Evolutionary conservation across 1,140 invertebrate genomes (phyloP), one percentile per base, ranked within the genome.

Genomic region (Tribolium madens): DNA sequence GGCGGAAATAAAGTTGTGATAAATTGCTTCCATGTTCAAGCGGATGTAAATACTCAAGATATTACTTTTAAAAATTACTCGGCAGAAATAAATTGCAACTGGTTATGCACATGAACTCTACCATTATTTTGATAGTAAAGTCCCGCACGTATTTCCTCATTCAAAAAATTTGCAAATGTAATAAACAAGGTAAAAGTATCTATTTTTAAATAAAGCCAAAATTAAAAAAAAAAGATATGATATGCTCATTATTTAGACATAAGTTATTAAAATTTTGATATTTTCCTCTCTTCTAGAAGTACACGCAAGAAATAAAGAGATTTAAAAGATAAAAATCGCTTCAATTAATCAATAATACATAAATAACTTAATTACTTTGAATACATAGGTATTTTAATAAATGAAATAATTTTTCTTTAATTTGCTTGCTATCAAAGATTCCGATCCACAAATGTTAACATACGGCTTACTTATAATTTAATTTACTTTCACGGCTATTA

Each of bases 401-500:
- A n/a, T n/a, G n/a, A n/a, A n/a, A n/a, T n/a, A n/a, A n/a, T n/a
- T n/a, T n/a, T n/a, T n/a, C n/a, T n/a, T n/a, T n/a, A n/a, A n/a
- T n/a, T n/a, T n/a, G n/a, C n/a, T n/a, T n/a, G n/a, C n/a, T 17
- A 31, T 60, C 15, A 60, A 60, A 60, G 10, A 57, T 21, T 4
- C 52, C 52, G 52, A 21, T n/a, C 18, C 48, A 52, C 6, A 3
- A 21, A 10, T 21, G 53, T 60, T 21, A 12, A 31, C 14, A 15
- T 15, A 60, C 53, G 26, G 53, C 53, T 60, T 9, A 60, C 15
- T 60, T 60, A n/a, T n/a, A 60, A 60, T 60, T 60, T 60, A 60
- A 60, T 60, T 60, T 60, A 60, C 53, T 60, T 60, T 60, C 53
- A 60, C 53, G 18, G 17, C 53, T 60, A 60, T 60, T 60, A 60